phyloP scores from a whole-genome alignment of 2,113 vertebrate species.

The Eulacestoma nigropectus region DNA sequence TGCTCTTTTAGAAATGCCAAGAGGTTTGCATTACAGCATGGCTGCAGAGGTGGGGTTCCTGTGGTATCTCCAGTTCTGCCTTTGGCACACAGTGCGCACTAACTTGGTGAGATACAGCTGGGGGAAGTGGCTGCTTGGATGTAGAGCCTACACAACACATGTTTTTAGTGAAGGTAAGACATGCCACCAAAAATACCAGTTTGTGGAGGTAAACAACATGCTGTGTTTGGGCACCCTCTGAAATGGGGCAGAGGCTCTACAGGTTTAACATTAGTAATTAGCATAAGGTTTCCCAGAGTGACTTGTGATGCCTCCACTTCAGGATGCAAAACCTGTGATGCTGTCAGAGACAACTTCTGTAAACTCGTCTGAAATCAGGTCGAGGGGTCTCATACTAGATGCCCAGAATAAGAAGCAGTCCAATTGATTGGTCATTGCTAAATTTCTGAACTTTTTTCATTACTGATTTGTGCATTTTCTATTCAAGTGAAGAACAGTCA shows the following conservation, averaged over 20 bases:
- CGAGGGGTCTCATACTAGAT: not conserved
- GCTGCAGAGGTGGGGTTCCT: not conserved
- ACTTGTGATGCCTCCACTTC: not conserved
- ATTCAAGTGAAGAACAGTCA: not conserved
- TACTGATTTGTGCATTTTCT: not conserved
- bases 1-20: constrained; percentile 17
- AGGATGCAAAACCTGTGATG: not conserved
- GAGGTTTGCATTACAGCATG: not conserved
- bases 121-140: not conserved
- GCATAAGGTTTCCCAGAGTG: not conserved
- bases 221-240: not conserved
- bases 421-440: not conserved
- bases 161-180: not conserved
- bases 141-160: not conserved
- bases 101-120: not conserved
- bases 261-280: not conserved
- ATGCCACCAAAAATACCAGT: not conserved
- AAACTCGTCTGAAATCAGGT: not conserved
- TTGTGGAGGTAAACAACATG: not conserved
- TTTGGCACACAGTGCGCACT: not conserved
- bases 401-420: not conserved
- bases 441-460: not conserved
- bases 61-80: not conserved
- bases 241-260: not conserved
- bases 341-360: not conserved